Conservation (phyloP, 2,113 vertebrate species). For the Argyrosomus japonicus region DNA sequence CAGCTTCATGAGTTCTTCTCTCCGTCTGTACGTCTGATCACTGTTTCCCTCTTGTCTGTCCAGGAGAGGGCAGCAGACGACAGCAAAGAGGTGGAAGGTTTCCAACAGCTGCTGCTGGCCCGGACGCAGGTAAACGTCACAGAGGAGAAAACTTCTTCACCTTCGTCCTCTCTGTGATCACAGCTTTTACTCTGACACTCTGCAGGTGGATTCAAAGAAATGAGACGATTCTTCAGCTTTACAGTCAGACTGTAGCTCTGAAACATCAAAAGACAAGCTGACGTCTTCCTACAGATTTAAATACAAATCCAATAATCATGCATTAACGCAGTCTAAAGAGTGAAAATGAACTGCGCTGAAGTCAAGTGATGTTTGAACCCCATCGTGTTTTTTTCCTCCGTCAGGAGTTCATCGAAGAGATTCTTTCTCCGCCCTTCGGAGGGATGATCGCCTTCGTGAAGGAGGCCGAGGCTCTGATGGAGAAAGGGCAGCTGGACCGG, state of each 20-base stretch:
- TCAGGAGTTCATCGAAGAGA: conserved; percentile 92
- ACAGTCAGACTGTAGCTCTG: no score
- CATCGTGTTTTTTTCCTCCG: not conserved
- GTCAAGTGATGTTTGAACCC: not conserved
- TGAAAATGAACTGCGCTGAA: no score
- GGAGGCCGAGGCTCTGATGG: conserved; percentile 90
- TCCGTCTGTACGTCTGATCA: rapidly evolving
- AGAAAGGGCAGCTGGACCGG: conserved; percentile 90
- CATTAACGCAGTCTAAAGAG: no score
- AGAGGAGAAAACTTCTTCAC: not conserved
- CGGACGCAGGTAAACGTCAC: conserved; percentile 86
- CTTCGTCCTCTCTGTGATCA: not conserved
- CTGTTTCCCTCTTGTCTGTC: not conserved
- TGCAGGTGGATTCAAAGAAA: not conserved
- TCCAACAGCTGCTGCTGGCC: conserved; percentile 93
- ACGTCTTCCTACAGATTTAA: no score
- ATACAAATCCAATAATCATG: no score
- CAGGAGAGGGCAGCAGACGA: conserved; percentile 94
- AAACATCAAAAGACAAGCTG: no score
- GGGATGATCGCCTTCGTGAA: conserved; percentile 95
- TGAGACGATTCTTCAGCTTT: no score
- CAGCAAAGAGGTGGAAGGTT: conserved; percentile 95
- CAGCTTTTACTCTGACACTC: not conserved
- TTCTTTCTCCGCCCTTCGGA: conserved; percentile 91
- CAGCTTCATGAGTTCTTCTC: no score